These are phyloP conservation scores for Sinohyriopsis cumingii DNA, from an alignment of 2,888 invertebrate species.

Conservation along the genomic window DNA sequence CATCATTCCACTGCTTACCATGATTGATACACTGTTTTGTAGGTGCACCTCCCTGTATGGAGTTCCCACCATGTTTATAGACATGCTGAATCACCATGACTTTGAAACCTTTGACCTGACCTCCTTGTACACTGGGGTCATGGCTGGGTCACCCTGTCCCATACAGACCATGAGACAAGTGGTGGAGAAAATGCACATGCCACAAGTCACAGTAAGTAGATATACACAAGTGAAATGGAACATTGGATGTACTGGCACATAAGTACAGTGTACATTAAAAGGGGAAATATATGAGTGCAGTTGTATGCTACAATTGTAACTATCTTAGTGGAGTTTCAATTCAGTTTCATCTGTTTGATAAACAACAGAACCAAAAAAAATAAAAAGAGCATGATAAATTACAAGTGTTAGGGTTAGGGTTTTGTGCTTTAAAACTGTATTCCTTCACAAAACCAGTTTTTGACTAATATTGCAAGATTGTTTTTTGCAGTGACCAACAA, in stretches of 20 bases:
- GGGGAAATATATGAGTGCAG: too few relatives aligned
- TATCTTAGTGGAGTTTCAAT: too few relatives aligned
- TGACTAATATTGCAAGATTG: too few relatives aligned
- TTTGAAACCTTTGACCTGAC: slow-evolving; percentile 71
- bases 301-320: too few relatives aligned
- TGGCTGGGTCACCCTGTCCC: slow-evolving; percentile 84
- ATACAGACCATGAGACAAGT: slow-evolving; percentile 72
- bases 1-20: too few relatives aligned
- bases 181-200: slow-evolving; percentile 72
- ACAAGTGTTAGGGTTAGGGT: too few relatives aligned
- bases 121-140: slow-evolving; percentile 75
- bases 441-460: too few relatives aligned
- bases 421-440: too few relatives aligned
- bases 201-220: slow-evolving; percentile 69
- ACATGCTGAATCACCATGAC: slow-evolving; percentile 76
- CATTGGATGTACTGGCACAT: background rate
- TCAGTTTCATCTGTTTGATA: too few relatives aligned
- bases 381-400: too few relatives aligned
- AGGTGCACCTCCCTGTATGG: slow-evolving; percentile 84
- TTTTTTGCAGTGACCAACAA: too few relatives aligned
- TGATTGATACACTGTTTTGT: slow-evolving; percentile 17
- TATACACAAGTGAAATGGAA: background rate
- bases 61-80: slow-evolving; percentile 90
- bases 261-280: background rate
- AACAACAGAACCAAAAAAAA: too few relatives aligned